Conservation (phyloP, 2,888 invertebrate species). For the Macrosiphum euphorbiae region DNA sequence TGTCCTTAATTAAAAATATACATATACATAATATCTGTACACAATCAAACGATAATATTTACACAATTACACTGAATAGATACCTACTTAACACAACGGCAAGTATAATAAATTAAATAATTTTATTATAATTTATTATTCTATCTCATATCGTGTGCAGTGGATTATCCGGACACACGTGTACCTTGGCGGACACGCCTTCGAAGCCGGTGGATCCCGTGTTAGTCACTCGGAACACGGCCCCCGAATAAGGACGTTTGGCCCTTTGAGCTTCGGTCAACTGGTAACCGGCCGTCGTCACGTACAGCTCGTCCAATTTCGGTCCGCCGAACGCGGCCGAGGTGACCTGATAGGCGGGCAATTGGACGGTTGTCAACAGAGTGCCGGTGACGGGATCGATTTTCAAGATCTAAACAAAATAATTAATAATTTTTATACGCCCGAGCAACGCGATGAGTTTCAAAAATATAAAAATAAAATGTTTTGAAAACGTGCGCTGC, state of each 20-base stretch:
- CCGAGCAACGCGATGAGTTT: background rate
- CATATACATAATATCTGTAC: background rate
- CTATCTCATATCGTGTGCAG: constrained; percentile 7
- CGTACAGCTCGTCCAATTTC: constrained; percentile 77
- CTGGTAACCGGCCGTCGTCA: constrained; percentile 74
- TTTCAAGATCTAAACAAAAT: constrained; percentile 71
- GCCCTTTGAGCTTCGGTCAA: constrained; percentile 39
- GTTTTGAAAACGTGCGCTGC: background rate
- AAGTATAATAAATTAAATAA: background rate
- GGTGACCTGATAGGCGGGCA: constrained; percentile 77
- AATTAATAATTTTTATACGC: background rate
- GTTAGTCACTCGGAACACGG: constrained; percentile 43
- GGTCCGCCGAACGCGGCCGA: constrained; percentile 77
- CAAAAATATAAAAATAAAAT: background rate
- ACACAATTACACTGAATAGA: background rate
- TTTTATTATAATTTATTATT: background rate
- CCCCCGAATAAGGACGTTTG: constrained; percentile 57
- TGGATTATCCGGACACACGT: constrained; percentile 11
- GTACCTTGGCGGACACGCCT: constrained; percentile 36
- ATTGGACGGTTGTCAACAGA: constrained; percentile 74
- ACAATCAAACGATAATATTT: background rate
- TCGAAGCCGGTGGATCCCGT: constrained; percentile 50
- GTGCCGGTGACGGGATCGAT: constrained; percentile 74
- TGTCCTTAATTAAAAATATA: background rate
- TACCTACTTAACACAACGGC: background rate